A percentile compares a stretch with the other conserved stretches of the same genome.
Conservation (phyloP, 2,113 vertebrate genomes). For the Orthonyx spaldingii region DNA sequence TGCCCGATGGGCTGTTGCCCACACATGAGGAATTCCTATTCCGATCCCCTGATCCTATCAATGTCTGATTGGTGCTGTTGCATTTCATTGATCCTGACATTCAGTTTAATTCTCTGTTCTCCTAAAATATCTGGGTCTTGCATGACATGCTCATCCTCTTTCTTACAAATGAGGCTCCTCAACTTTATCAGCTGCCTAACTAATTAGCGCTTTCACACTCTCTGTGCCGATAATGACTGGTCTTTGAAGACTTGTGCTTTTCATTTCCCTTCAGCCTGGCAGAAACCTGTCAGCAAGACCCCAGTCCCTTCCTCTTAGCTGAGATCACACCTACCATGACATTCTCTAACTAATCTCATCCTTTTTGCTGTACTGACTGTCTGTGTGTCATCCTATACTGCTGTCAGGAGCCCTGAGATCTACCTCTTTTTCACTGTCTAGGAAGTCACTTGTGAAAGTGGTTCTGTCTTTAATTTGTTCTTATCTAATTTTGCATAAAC, state of each 20-base stretch:
- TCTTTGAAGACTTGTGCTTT: neutral
- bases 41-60: neutral
- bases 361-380: neutral
- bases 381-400: neutral
- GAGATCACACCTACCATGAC: neutral
- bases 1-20: neutral
- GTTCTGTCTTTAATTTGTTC: neutral
- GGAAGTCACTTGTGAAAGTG: neutral
- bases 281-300: neutral
- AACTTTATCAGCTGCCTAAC: neutral
- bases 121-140: neutral
- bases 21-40: neutral
- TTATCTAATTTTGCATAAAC: neutral
- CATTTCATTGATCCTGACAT: neutral
- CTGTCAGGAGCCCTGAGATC: neutral
- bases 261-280: neutral
- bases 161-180: neutral
- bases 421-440: neutral
- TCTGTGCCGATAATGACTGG: neutral
- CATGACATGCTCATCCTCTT: neutral
- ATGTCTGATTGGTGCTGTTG: rapidly evolving
- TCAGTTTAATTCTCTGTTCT: neutral
- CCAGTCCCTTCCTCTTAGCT: neutral
- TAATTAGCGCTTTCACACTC: neutral
- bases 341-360: neutral